Base-by-base conservation (phyloP, 2,888 invertebrate species). In the Polydrusus cervinus region DNA sequence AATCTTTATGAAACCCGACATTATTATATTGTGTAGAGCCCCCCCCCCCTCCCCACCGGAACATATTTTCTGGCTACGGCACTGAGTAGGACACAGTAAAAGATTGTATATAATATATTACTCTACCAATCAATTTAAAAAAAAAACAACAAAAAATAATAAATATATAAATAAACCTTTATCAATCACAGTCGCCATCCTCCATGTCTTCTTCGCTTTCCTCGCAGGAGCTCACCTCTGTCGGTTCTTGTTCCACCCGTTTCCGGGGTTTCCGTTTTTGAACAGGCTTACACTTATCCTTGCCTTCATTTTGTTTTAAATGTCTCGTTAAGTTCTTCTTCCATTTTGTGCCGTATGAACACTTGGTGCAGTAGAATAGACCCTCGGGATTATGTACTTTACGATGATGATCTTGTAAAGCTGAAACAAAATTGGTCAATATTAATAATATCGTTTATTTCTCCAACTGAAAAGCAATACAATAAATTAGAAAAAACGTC, bases 371-470 rank as follows among this genome's bases (percentile, higher is more conserved):
- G 0, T 8, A 8, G 10, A 47, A n/a, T 8, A 45, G 1, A 1
- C 45, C 25, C 0, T 47, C 47, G 8, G 25, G 25, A 25, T 3
- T 16, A 34, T 64, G 64, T 1, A 14, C 64, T 8, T 64, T 64
- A n/a, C 25, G 13, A n/a, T 47, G 47, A 30, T 64, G 64, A 10
- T 6, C 6, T 11, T 25, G n/a, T 0, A 64, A 30, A 3, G 43
- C 62, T 62, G 13, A 62, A 62, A 61, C 1, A 61, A 16, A 38
- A 55, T 25, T 34, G 34, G 13, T 30, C 0, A 25, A 14, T 43
- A 43, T 6, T 34, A 34, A 6, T 25, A n/a, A n/a, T n/a, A n/a
- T n/a, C n/a, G n/a, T n/a, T n/a, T n/a, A n/a, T n/a, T n/a, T n/a
- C n/a, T n/a, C n/a, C n/a, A n/a, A n/a, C n/a, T n/a, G n/a, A n/a